These are phyloP conservation scores for Falco cherrug DNA, from an alignment of 2,797 vertebrate genomes.

Conservation along the genomic window DNA sequence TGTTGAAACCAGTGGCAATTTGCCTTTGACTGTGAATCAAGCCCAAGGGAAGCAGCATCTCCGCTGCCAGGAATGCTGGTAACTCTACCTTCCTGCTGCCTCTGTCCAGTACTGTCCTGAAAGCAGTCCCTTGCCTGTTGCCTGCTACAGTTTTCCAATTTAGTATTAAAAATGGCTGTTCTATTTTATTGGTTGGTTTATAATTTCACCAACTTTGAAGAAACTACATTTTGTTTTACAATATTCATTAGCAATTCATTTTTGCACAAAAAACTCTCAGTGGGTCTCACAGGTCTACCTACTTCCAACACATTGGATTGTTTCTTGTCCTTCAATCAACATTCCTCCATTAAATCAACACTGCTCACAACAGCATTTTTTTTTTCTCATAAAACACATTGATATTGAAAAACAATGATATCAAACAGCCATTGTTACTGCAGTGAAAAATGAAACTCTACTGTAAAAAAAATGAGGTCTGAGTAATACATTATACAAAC, in stretches of 20 bases:
- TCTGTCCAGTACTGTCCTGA: not conserved
- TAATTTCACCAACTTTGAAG: not conserved
- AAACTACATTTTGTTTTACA: not conserved
- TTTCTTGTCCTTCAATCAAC: not conserved
- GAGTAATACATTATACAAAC: not conserved
- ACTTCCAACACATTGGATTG: not conserved
- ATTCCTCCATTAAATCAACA: not conserved
- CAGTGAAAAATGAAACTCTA: not conserved
- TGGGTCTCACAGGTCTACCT: not conserved
- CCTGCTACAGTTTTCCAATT: not conserved
- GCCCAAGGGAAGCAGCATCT: not conserved
- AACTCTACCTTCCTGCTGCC: not conserved
- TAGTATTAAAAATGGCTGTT: not conserved
- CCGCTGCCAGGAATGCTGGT: not conserved
- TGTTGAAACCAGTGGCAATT: constrained; percentile 19
- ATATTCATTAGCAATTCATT: not conserved
- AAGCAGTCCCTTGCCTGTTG: not conserved
- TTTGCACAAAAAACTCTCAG: not conserved
- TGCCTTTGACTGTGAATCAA: not conserved
- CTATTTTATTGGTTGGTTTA: not conserved
- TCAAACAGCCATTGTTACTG: not conserved
- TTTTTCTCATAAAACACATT: not conserved
- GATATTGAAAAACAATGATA: not conserved
- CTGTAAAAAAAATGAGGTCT: not conserved
- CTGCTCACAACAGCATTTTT: not conserved